phyloP scores from a whole-genome alignment of 2,888 invertebrate genomes.

The Orthosia cruda region DNA sequence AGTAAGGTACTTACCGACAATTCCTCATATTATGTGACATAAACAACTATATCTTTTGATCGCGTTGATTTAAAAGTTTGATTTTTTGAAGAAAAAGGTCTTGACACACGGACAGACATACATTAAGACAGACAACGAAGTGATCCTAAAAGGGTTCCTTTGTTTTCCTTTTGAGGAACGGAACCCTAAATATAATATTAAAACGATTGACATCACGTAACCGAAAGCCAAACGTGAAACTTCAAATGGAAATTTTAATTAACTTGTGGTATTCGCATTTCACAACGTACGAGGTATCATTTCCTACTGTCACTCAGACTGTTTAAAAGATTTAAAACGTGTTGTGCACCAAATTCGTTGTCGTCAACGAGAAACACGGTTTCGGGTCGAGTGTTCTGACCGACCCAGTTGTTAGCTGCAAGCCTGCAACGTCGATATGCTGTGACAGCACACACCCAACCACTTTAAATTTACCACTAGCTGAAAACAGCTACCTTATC shows the following conservation, averaged over 20 bases:
- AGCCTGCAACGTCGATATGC: constrained; percentile 80
- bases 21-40: no score
- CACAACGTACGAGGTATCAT: constrained; percentile 53
- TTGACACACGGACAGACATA: no score
- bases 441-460: constrained; percentile 75
- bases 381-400: constrained; percentile 83
- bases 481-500: constrained; percentile 67
- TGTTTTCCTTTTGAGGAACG: no score
- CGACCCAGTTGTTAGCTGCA: constrained; percentile 84
- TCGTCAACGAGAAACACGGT: constrained; percentile 73
- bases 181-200: constrained; percentile 12
- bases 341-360: constrained; percentile 74
- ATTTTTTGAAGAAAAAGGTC: no score
- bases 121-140: no score
- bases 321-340: constrained; percentile 69
- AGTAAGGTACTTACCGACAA: no score
- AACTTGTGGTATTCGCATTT: constrained; percentile 52
- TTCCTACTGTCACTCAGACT: constrained; percentile 66
- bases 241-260: constrained; percentile 56
- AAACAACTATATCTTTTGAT: no score
- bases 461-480: constrained; percentile 67
- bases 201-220: constrained; percentile 33
- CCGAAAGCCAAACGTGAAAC: constrained; percentile 36
- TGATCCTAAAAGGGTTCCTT: no score
- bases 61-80: no score